These are phyloP conservation scores for Pelosia muscerda DNA, from an alignment of 2,888 invertebrate genomes.

Conservation along the genomic window DNA sequence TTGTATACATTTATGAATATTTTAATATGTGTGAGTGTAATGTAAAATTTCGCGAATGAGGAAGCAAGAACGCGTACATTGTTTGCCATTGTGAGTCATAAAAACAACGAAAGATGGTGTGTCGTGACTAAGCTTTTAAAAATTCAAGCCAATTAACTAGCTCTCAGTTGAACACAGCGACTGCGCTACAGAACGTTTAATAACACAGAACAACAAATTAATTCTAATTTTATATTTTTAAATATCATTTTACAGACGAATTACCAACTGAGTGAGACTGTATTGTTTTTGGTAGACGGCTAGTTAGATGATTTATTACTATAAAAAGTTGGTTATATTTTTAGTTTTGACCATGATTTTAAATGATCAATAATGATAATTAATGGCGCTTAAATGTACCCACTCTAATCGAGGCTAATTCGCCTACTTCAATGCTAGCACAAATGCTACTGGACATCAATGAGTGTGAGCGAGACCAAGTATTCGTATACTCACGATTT, in stretches of 20 bases:
- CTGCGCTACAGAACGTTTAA: constrained; percentile 43
- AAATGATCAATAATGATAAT: too few relatives aligned
- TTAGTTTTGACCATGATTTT: too few relatives aligned
- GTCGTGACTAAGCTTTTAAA: constrained; percentile 81
- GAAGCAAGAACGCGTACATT: constrained; percentile 64
- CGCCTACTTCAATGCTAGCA: too few relatives aligned
- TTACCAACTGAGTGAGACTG: background rate
- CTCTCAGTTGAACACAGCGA: constrained; percentile 44
- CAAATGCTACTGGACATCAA: too few relatives aligned
- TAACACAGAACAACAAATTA: constrained; percentile 7
- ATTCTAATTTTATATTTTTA: background rate
- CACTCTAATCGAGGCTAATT: too few relatives aligned
- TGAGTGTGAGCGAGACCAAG: too few relatives aligned
- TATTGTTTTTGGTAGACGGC: background rate
- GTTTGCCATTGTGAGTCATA: constrained; percentile 75
- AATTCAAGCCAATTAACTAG: constrained; percentile 79
- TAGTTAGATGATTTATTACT: background rate
- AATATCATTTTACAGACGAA: background rate
- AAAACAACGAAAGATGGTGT: constrained; percentile 67
- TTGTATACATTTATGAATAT: constrained; percentile 19
- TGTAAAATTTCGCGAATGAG: constrained; percentile 61
- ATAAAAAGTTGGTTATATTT: background rate
- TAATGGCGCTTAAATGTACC: too few relatives aligned
- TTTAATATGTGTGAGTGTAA: constrained; percentile 33
- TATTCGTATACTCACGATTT: too few relatives aligned